Conservation (phyloP, 2,113 vertebrate species). For the Menidia beryllina region DNA sequence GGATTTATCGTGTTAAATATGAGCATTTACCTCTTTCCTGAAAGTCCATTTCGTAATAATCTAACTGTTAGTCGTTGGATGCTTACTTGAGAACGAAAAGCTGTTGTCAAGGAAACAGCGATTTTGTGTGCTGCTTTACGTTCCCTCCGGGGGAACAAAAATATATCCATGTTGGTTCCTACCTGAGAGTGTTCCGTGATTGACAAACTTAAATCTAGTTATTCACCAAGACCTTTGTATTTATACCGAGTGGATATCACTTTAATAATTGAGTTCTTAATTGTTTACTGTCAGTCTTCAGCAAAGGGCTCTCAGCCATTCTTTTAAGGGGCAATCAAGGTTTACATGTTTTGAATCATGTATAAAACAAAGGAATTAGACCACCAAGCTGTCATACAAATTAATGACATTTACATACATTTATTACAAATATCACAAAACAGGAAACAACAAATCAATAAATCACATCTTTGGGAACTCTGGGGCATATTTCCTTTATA, state of each 20-base stretch:
- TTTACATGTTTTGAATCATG: background rate
- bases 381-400: conserved; percentile 4
- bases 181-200: background rate
- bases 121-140: conserved; percentile 9
- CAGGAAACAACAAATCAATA: conserved; percentile 79
- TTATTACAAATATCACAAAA: conserved; percentile 86
- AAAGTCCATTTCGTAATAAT: conserved; percentile 67
- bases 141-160: conserved; percentile 45
- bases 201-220: no score
- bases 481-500: conserved; percentile 73
- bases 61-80: background rate
- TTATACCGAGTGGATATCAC: no score
- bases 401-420: conserved; percentile 83
- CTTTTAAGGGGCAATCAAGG: no score
- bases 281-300: no score
- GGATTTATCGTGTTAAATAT: fast-evolving
- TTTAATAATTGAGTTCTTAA: no score
- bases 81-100: background rate
- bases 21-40: conserved; percentile 61
- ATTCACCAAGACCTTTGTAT: no score
- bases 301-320: no score
- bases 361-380: background rate
- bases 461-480: conserved; percentile 89
- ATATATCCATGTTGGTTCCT: conserved; percentile 53
- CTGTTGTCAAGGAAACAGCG: conserved; percentile 80